Conservation (phyloP, 2,888 invertebrate species). For the Dasysyrphus tricinctus region DNA sequence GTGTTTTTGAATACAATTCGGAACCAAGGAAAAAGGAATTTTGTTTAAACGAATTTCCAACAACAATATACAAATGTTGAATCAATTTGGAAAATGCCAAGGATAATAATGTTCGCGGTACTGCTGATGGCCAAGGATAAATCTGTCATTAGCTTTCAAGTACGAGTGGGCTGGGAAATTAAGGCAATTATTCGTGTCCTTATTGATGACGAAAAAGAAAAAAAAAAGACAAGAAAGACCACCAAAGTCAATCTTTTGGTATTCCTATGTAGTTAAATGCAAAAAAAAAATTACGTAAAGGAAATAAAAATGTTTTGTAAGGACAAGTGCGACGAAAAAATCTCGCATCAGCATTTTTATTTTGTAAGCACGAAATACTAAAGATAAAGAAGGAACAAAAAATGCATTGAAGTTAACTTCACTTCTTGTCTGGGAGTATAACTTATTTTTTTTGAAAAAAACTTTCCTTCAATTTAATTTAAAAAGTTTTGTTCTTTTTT, state of each 20-base stretch:
- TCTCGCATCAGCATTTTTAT: conserved; percentile 23
- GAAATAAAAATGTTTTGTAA: neutral
- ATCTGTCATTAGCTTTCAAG: conserved; percentile 48
- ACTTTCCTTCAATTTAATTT: conserved; percentile 63
- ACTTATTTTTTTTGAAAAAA: conserved; percentile 24
- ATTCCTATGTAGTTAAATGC: conserved; percentile 4
- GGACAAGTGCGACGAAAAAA: neutral
- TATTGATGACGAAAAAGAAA: conserved; percentile 43
- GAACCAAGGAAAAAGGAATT: conserved; percentile 10
- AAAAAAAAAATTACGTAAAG: neutral
- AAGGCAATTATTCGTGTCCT: conserved; percentile 61
- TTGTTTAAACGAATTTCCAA: conserved; percentile 36
- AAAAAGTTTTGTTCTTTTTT: conserved; percentile 49
- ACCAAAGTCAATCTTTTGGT: neutral
- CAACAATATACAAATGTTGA: conserved; percentile 24
- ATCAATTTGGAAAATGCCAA: conserved; percentile 58
- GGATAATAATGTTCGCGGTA: conserved; percentile 54
- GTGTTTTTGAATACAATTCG: neutral
- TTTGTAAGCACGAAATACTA: neutral
- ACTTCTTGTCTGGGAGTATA: conserved; percentile 17
- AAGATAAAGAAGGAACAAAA: conserved; percentile 28
- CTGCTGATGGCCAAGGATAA: conserved; percentile 42
- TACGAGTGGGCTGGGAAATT: conserved; percentile 23
- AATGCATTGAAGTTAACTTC: conserved; percentile 37
- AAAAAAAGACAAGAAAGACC: conserved; percentile 1